Evolutionary conservation across 2,888 invertebrate species (phyloP), one percentile per base, ranked within the genome.

Genomic region (Nymphalis c-album): DNA sequence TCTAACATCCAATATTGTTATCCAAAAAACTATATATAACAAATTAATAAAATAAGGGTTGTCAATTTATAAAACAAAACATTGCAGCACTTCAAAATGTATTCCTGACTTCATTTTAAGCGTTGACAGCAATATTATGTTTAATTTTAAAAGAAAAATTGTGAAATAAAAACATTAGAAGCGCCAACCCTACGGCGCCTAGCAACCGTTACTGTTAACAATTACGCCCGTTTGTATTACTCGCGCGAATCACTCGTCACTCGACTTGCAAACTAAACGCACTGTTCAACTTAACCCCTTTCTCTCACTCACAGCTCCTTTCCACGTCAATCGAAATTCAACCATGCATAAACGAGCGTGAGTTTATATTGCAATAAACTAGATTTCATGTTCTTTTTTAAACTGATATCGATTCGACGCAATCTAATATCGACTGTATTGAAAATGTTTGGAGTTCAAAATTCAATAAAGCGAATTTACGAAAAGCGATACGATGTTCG

Each of bases 241-340:
- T 63, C 55, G 53, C 31, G 45, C 26, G 46, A 55, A 50, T 26
- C 45, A 53, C 26, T 61, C 35, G 20, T 50, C 60, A 47, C 60
- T 60, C 31, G 6, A 13, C 45, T 31, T 31, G 60, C 67, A 62
- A 55, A 31, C 53, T 55, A 55, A 55, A 55, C 53, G 53, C 66
- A 61, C 58, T 67, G 40, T 40, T 68, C 64, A 61, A 68, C 60
- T 61, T 68, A 51, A 55, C 68, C 68, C 64, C 67, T 61, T 61
- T 61, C 61, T 59, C 67, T 26, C 26, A 26, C 51, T 47, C 46
- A 35, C 47, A 63, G 48, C 53, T 63, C 26, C 47, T 51, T 59
- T 26, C 40, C 57, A 50, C 26, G 62, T 63, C 68, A 68, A 68
- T 68, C 64, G 60, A 68, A 57, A 68, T 20, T 55, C 68, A 68